phyloP scores from a whole-genome alignment of 1,140 invertebrate species.

The Scaptomyza hsui region DNA sequence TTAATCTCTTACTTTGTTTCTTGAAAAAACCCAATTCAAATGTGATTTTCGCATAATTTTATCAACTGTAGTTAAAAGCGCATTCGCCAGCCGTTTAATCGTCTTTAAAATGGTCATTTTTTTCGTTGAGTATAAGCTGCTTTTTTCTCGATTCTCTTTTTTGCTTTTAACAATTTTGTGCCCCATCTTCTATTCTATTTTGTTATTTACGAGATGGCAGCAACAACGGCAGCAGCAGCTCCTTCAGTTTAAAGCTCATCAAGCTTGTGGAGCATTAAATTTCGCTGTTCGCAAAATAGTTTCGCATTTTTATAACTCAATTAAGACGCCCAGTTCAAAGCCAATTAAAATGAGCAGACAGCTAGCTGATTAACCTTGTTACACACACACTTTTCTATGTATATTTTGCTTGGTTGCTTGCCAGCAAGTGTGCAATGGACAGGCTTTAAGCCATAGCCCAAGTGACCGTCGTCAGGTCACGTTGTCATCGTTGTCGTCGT shows the following conservation, averaged over 20 bases:
- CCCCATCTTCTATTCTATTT: constrained; percentile 73
- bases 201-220: constrained; percentile 60
- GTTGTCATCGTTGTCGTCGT: constrained; percentile 41
- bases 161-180: constrained; percentile 8
- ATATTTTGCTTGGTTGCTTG: constrained; percentile 8
- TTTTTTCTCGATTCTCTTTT: background rate
- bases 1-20: background rate
- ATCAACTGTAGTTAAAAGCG: background rate
- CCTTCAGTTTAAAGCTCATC: constrained; percentile 77
- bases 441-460: constrained; percentile 48
- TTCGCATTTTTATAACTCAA: constrained; percentile 78
- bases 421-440: constrained; percentile 54
- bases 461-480: constrained; percentile 77
- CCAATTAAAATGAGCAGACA: constrained; percentile 76
- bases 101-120: constrained; percentile 13
- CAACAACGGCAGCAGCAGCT: background rate
- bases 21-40: background rate
- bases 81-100: constrained; percentile 31
- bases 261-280: constrained; percentile 47
- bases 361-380: constrained; percentile 75
- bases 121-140: background rate
- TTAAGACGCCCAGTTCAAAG: constrained; percentile 65
- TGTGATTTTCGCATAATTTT: background rate
- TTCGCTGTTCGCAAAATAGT: constrained; percentile 65
- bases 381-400: constrained; percentile 1